Evolutionary conservation across 2,113 vertebrate genomes (phyloP).

Genomic region (Antigone vipio): DNA sequence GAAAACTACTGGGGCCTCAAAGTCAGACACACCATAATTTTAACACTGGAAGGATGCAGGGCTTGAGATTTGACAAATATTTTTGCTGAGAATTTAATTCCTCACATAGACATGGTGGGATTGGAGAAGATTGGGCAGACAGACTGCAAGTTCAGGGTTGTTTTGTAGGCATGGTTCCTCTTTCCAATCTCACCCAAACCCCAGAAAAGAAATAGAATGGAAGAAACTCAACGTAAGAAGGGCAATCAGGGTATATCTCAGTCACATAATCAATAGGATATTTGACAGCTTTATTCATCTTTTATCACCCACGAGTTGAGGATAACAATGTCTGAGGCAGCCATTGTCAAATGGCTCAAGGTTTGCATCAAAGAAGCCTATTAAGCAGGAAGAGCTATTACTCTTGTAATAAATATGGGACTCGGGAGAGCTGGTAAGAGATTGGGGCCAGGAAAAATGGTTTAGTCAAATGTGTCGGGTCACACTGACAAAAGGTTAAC

Average conservation of each 20-base stretch:
- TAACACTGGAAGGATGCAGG: not conserved
- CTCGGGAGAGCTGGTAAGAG: not conserved
- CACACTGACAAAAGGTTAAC: not conserved
- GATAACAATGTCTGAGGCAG: conserved; percentile 10
- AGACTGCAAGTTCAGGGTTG: not conserved
- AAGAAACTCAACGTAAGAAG: not conserved
- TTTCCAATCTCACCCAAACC: not conserved
- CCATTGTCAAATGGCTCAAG: not conserved
- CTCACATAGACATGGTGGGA: not conserved
- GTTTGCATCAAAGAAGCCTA: not conserved
- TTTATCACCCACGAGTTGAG: conserved; percentile 1
- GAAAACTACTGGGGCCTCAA: not conserved
- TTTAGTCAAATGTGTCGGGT: conserved; percentile 3
- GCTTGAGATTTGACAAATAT: not conserved
- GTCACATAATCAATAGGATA: conserved; percentile 37
- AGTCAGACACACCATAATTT: not conserved
- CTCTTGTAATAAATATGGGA: not conserved
- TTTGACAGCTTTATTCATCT: conserved; percentile 52
- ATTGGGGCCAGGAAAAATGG: not conserved
- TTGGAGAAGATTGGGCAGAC: not conserved
- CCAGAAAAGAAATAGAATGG: not conserved
- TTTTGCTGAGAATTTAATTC: not conserved
- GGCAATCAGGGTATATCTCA: not conserved
- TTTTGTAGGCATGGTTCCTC: not conserved
- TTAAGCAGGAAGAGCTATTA: conserved; percentile 4